Evolutionary conservation across 2,113 vertebrate species (phyloP).

Genomic region (Hippocampus comes): DNA sequence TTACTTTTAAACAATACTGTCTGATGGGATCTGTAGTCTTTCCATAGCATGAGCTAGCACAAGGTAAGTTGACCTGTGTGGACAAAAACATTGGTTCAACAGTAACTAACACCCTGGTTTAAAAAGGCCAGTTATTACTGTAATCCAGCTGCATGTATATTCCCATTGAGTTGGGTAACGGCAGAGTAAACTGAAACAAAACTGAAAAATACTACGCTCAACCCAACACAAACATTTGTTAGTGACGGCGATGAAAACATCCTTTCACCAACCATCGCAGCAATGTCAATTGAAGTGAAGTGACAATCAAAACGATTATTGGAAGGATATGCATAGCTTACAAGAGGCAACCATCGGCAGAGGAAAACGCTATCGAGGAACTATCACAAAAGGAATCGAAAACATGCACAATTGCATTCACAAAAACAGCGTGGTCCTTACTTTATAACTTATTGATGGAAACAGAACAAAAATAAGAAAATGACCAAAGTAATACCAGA

Average conservation of each 20-base stretch:
- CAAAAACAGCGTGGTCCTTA: slow-evolving; percentile 29
- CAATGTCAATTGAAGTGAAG: slow-evolving; percentile 43
- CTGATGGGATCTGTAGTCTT: slow-evolving; percentile 17
- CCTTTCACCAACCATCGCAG: slow-evolving; percentile 43
- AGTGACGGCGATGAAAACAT: slow-evolving; percentile 44
- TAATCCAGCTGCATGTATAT: slow-evolving; percentile 33
- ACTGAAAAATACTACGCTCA: slow-evolving; percentile 29
- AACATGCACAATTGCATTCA: slow-evolving; percentile 44
- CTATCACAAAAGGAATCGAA: slow-evolving; percentile 33
- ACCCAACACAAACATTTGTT: slow-evolving; percentile 47
- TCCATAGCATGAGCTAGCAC: slow-evolving; percentile 24
- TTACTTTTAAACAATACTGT: slow-evolving; percentile 64
- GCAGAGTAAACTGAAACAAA: slow-evolving; percentile 42
- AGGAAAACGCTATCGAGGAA: slow-evolving; percentile 11
- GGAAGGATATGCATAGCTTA: slow-evolving; percentile 65
- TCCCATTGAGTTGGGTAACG: slow-evolving; percentile 34
- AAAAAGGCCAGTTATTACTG: slow-evolving; percentile 33
- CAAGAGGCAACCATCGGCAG: slow-evolving; percentile 67
- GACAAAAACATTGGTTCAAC: slow-evolving; percentile 26
- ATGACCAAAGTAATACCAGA: slow-evolving; percentile 56
- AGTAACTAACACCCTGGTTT: slow-evolving; percentile 16
- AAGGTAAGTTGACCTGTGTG: slow-evolving; percentile 21
- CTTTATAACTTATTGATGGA: slow-evolving; percentile 36
- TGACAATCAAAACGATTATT: slow-evolving; percentile 28
- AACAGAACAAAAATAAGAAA: slow-evolving; percentile 42